These are phyloP conservation scores for Lymantria monacha DNA, from an alignment of 2,888 invertebrate genomes.

Conservation along the genomic window DNA sequence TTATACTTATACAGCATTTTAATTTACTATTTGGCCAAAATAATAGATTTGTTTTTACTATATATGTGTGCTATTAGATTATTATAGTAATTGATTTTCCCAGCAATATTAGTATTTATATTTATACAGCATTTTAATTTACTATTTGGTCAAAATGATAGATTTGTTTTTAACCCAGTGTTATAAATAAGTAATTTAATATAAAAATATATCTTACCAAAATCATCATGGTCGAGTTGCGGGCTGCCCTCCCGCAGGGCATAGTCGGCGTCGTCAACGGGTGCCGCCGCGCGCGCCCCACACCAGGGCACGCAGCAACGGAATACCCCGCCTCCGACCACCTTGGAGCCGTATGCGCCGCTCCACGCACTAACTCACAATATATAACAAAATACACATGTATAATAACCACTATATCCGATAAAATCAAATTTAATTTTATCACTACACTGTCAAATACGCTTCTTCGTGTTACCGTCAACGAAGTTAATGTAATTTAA, in stretches of 20 bases:
- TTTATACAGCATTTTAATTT: no score
- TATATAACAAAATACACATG: conserved; percentile 16
- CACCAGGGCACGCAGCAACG: conserved; percentile 93
- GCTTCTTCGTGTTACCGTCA: not conserved
- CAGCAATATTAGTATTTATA: no score
- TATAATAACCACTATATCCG: conserved; percentile 24
- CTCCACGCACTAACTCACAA: conserved; percentile 48
- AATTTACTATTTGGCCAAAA: no score
- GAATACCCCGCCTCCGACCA: conserved; percentile 89
- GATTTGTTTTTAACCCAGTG: no score
- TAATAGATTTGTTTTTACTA: no score
- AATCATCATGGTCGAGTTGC: conserved; percentile 60
- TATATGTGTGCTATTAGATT: no score
- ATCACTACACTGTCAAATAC: conserved; percentile 25
- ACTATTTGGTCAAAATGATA: no score
- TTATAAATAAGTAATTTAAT: not conserved
- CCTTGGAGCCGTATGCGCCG: conserved; percentile 80
- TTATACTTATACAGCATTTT: no score
- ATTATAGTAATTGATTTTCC: no score
- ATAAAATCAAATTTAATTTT: conserved; percentile 7
- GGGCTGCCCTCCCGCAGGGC: conserved; percentile 73
- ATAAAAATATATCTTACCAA: conserved; percentile 50
- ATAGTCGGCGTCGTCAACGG: conserved; percentile 82
- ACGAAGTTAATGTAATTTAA: not conserved
- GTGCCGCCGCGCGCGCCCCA: conserved; percentile 87